Conservation (phyloP, 1,140 invertebrate species). For the Zaprionus africanus region DNA sequence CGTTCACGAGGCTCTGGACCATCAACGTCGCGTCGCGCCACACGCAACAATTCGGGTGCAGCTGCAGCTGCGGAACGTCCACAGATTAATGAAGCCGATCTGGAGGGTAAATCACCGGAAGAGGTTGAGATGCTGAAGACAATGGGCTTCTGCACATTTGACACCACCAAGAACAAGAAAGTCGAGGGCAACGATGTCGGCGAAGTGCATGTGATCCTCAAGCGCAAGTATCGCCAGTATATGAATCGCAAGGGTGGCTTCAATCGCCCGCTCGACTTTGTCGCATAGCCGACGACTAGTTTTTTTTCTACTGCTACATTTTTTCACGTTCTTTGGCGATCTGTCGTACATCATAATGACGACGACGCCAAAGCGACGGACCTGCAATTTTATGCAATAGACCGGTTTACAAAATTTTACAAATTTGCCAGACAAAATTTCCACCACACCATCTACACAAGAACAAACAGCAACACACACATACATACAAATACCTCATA, state of each 20-base stretch:
- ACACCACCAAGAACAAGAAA: constrained; percentile 97
- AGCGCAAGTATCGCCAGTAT: constrained; percentile 99
- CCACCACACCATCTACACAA: constrained; percentile 60
- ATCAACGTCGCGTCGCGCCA: constrained; percentile 70
- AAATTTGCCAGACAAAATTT: constrained; percentile 75
- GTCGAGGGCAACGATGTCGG: constrained; percentile 97
- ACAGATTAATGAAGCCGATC: constrained; percentile 81
- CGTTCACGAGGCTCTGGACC: constrained; percentile 71
- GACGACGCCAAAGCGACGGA: constrained; percentile 45
- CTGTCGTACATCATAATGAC: constrained; percentile 12
- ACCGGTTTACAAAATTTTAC: constrained; percentile 84
- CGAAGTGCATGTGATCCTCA: constrained; percentile 96
- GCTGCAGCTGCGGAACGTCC: constrained; percentile 69
- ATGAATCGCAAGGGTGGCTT: constrained; percentile 99
- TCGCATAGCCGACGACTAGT: constrained; percentile 87
- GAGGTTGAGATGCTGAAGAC: constrained; percentile 98
- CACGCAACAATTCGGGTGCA: constrained; percentile 66
- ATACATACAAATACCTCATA: constrained; percentile 70
- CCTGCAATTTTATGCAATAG: constrained; percentile 85
- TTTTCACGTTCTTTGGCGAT: constrained; percentile 58
- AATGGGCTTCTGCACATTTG: constrained; percentile 98
- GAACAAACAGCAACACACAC: constrained; percentile 30
- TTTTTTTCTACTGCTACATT: constrained; percentile 62
- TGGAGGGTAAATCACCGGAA: constrained; percentile 91
- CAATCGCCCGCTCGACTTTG: constrained; percentile 98